Base-by-base conservation (phyloP, 1,140 invertebrate species). In the Drosophila ironensis region DNA sequence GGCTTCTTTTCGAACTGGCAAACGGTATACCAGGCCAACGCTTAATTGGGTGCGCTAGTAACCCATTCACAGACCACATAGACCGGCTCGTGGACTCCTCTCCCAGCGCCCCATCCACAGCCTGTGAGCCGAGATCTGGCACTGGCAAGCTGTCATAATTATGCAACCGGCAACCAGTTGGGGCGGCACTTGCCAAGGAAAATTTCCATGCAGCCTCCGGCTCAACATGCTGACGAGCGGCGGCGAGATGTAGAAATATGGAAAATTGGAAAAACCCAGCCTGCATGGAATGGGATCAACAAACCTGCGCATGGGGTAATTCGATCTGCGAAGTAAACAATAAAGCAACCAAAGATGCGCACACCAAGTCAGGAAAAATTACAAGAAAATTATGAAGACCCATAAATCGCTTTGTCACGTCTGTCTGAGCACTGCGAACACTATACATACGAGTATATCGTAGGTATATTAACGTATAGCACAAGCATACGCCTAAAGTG, bases 241-340 rank as follows among this genome's bases (percentile, higher is more conserved):
- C 44, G 52, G 54, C 68, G 40, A 7, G 0, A 24, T 63, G 59
- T 63, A 63, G 47, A 51, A 71, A 61, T 53, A 47, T 40, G 53
- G 54, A 67, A 72, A 78, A 72, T 52, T 71, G 56, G 54, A 82
- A 70, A 69, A 70, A 44, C 52, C 54, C 45, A 70, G 40, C 51
- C 38, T 69, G 64, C 45, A 51, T 51, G 48, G 51, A 82, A 82
- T 72, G 72, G 72, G 72, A 82, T 82, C 77, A 81, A 81, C 47
- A 76, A 81, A 82, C 76, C 54, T 56, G 67, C 59, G 46, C 51
- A 59, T 56, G 77, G 54, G 61, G 72, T 72, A 84, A 82, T 84
- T 84, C 37, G 48, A 70, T 64, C 60, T 63, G 66, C 20, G 68
- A 42, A 61, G 44, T 68, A 57, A 72, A 68, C 38, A 64, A 45